phyloP scores from a whole-genome alignment of 2,113 vertebrate genomes.

The Ceyx margarethae region DNA sequence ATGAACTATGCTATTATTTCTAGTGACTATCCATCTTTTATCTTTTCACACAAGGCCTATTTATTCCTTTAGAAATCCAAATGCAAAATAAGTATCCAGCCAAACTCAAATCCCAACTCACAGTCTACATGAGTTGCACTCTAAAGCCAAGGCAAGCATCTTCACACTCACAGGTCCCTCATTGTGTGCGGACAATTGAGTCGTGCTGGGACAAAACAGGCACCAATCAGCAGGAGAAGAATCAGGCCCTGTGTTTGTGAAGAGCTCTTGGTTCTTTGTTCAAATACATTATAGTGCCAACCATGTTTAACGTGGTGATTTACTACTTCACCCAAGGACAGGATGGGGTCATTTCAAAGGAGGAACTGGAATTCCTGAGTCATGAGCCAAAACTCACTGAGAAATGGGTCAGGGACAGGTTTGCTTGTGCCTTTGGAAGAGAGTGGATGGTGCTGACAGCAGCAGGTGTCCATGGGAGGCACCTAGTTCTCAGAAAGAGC shows the following conservation, averaged over 20 bases:
- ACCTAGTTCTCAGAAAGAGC: neutral
- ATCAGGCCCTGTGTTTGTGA: neutral
- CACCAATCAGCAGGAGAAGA: rapidly evolving
- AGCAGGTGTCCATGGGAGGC: neutral
- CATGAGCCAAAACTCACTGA: neutral
- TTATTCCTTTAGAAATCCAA: neutral
- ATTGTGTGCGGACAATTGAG: rapidly evolving
- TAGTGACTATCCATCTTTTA: neutral
- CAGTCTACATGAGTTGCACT: neutral
- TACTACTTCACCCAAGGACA: constrained; percentile 61
- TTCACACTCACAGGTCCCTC: neutral
- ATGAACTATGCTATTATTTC: neutral
- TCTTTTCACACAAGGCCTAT: neutral
- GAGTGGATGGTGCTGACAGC: rapidly evolving
- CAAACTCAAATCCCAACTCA: neutral
- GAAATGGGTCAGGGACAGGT: neutral
- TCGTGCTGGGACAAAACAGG: neutral
- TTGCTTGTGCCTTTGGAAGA: neutral
- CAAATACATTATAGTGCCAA: neutral
- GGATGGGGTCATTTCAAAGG: neutral
- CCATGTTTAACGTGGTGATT: constrained; percentile 39
- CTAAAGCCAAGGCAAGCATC: neutral
- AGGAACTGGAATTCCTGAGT: neutral
- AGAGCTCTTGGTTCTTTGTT: neutral
- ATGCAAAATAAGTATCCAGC: neutral